phyloP scores from a whole-genome alignment of 1,140 invertebrate genomes.

The Yoshiicerus persimilis region DNA sequence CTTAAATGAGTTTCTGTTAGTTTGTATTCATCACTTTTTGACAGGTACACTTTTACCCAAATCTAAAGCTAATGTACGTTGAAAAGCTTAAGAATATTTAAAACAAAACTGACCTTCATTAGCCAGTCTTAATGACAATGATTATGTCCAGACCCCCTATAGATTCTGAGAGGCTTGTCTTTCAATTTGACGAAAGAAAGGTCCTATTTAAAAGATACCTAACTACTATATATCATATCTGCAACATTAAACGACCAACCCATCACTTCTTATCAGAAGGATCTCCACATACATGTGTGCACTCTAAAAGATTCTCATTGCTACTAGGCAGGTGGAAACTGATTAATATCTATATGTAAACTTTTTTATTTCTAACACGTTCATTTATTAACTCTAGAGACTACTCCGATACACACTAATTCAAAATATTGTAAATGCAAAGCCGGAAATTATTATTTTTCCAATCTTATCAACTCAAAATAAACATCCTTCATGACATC shows the following conservation, averaged over 20 bases:
- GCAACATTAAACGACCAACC: not conserved
- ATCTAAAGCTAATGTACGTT: not conserved
- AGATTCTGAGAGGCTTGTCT: not conserved
- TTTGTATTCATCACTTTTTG: not conserved
- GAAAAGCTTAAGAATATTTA: not conserved
- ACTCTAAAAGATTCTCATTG: not conserved
- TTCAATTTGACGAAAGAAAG: not conserved
- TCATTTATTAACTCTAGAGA: too few relatives aligned
- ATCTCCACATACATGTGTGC: not conserved
- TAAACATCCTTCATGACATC: too few relatives aligned
- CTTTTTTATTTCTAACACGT: too few relatives aligned
- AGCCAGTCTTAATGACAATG: not conserved
- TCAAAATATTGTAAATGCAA: too few relatives aligned
- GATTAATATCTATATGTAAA: too few relatives aligned
- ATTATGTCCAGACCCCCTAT: not conserved
- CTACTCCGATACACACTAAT: too few relatives aligned
- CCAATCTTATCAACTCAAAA: too few relatives aligned
- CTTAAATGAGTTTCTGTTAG: not conserved
- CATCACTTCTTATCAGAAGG: not conserved
- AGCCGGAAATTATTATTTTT: too few relatives aligned
- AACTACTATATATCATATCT: not conserved
- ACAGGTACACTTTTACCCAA: not conserved
- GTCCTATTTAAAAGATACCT: not conserved
- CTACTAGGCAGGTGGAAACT: not conserved
- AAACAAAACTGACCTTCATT: constrained; percentile 3